Evolutionary conservation across 2,888 invertebrate species (phyloP), one percentile per base, ranked within the genome.

Genomic region (Acanthosepion esculentum): DNA sequence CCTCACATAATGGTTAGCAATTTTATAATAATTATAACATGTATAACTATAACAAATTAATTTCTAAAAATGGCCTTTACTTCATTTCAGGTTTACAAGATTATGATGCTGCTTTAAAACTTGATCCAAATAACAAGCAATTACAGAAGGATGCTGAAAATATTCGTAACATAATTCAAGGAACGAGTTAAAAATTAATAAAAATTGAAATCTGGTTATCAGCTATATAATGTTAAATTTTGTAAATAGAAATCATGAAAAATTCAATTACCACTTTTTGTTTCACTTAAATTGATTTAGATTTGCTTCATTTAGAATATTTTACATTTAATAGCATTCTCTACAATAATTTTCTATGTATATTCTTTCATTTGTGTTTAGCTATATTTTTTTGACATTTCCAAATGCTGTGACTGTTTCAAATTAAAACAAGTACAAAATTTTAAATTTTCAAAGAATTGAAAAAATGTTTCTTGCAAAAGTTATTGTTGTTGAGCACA

Each of bases 31-130:
- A 64, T 26, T 64, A 8, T 64, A 64, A 64, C 64, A 6, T 29
- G 26, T 64, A n/a, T 12, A 78, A 78, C n/a, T 10, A 78, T 29
- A n/a, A 78, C n/a, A 33, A 78, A n/a, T 78, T n/a, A n/a, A 78
- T 78, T 78, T 33, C 33, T 78, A 10, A 8, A 33, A 78, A 78
- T 78, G 3, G 8, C 5, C 26, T 78, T 33, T 78, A 33, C n/a
- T 78, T 33, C 91, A 50, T 95, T 96, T 7, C 91, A 97, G 97
- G 97, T 95, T 98, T 98, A 94, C 98, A 98, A 95, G 99, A 99
- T 97, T 98, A 98, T 97, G 98, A 98, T 97, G 98, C 98, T 15
- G 98, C 98, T 3, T 97, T 98, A 23, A 98, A 98, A 96, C 97
- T 99, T 48, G 97, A 98, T 94, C 98, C 98, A 0, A 97, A 98